Percentiles rank a stretch among this genome's conserved stretches.
Conservation (phyloP, 2,888 invertebrate species). For the Apantesis nais region DNA sequence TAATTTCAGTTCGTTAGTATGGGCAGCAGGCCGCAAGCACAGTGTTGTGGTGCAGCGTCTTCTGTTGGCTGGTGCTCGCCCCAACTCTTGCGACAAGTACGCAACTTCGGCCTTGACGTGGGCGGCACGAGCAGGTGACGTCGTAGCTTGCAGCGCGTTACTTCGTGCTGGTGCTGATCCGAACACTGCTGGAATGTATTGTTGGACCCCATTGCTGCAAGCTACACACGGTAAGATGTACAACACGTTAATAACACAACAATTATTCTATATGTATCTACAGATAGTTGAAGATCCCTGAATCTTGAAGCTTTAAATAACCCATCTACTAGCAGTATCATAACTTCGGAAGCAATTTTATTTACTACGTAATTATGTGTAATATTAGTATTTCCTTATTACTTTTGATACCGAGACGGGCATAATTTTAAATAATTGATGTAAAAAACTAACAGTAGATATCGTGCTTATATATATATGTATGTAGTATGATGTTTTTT, state of each 20-base stretch:
- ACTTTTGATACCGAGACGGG: neutral
- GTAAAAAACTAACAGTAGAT: neutral
- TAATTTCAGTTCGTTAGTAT: slow-evolving; percentile 91
- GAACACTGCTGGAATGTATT: slow-evolving; percentile 98
- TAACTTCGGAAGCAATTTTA: neutral
- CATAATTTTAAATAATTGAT: neutral
- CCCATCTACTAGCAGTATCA: neutral
- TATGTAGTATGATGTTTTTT: neutral
- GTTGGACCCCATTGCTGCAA: slow-evolving; percentile 96
- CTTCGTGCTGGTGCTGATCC: slow-evolving; percentile 94
- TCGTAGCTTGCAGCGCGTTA: slow-evolving; percentile 92
- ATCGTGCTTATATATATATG: neutral
- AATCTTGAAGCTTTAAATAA: neutral
- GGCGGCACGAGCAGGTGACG: slow-evolving; percentile 97
- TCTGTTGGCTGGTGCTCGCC: slow-evolving; percentile 94
- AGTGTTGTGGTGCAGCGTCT: slow-evolving; percentile 93
- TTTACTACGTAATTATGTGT: neutral
- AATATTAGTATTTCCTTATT: neutral
- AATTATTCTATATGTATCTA: neutral
- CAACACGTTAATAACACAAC: neutral
- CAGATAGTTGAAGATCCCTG: neutral
- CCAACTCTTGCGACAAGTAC: slow-evolving; percentile 98
- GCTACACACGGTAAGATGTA: slow-evolving; percentile 86
- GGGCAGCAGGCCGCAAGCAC: slow-evolving; percentile 98
- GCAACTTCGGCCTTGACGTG: slow-evolving; percentile 98